Evolutionary conservation across 2,797 vertebrate species (phyloP), one percentile per base, ranked within the genome.

Genomic region (Sebastes wilsoni): DNA sequence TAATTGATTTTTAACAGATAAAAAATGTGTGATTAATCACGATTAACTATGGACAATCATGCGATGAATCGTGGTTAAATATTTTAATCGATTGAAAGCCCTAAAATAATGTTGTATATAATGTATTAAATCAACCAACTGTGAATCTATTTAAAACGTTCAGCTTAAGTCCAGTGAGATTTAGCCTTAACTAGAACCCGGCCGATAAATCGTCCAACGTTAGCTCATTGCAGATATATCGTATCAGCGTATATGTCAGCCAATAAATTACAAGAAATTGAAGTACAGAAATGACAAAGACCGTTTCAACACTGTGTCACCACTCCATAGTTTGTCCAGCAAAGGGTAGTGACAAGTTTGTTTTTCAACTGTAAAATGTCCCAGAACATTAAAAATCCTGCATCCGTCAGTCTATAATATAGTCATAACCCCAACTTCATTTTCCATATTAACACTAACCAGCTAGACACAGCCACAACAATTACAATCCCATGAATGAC

Each of bases 401-500:
- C 9, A 23, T 46, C 20, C 1, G 34, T 14, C 2, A 1, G 62
- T 14, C 8, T 36, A 62, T 16, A 42, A 4, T 38, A 38, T 1
- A 23, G 14, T 34, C 59, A 28, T 30, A 42, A 25, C 22, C 23
- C n/a, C 28, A 59, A 42, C 13, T 30, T 38, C 1, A 4, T 18
- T 74, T 25, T 14, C 54, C 1, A 32, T 32, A n/a, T 34, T 18
- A 54, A 42, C 14, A 70, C 18, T 25, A 28, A 38, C 22, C 52
- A 32, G 18, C 28, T 58, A 22, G 52, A 61, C 32, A 13, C 5
- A 36, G 20, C 75, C 36, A 49, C 1, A 56, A 42, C 61, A 42
- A n/a, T 13, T 72, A 34, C 16, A 55, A 58, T 34, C 9, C 28
- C 2, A 54, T 60, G 64, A 80, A 80, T 74, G 5, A 83, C 66